These are phyloP conservation scores for Serinus canaria DNA, from an alignment of 2,113 vertebrate species.

Conservation along the genomic window DNA sequence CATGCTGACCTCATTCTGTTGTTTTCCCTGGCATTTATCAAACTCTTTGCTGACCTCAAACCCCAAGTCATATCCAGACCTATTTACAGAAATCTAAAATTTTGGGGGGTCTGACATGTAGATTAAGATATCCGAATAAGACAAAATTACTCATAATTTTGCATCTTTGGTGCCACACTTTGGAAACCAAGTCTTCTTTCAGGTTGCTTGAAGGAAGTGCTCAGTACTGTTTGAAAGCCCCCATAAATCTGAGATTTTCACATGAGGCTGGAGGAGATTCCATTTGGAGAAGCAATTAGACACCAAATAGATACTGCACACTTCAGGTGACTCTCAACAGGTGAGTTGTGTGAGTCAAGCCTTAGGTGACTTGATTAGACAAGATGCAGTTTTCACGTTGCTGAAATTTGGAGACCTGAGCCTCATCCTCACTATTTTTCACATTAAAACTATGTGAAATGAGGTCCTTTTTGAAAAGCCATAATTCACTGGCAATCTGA, in stretches of 20 bases:
- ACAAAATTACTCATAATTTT: background rate
- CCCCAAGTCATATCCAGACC: background rate
- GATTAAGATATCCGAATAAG: background rate
- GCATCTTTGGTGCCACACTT: background rate
- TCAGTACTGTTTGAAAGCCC: background rate
- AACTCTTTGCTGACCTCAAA: background rate
- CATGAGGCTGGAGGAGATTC: background rate
- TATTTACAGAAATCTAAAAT: background rate
- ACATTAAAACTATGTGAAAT: background rate
- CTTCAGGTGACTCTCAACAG: background rate
- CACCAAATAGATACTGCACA: background rate
- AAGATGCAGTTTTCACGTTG: background rate
- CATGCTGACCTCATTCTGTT: background rate
- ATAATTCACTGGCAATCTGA: background rate
- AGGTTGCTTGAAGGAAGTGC: background rate
- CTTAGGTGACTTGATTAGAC: background rate
- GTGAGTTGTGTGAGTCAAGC: background rate
- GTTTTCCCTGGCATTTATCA: background rate
- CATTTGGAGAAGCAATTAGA: fast-evolving
- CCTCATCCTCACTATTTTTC: background rate
- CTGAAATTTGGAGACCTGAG: background rate
- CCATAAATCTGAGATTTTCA: background rate
- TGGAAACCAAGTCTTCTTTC: background rate
- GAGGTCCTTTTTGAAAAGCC: background rate
- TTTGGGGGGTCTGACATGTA: background rate